Base-by-base conservation (phyloP, 2,888 invertebrate genomes). In the Aspidiotus rigidus region DNA sequence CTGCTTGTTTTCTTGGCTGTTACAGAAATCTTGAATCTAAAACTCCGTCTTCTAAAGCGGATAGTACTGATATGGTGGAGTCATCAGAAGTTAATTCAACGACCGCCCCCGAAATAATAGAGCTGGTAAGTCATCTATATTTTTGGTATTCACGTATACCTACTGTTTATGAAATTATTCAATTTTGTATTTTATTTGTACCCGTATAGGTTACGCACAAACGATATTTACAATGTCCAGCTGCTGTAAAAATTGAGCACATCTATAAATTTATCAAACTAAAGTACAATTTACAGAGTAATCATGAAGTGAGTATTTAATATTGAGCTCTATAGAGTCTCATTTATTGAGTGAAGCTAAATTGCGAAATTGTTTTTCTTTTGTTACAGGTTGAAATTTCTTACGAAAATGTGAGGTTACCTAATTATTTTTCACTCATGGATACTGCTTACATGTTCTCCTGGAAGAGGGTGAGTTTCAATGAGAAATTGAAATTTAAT, bases 361-460 rank as follows among this genome's bases (percentile, higher is more conserved):
- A 10, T 59, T 13, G 8, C 17, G 6, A 8, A 59, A 28, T 59
- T 28, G 16, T 7, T 28, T 28, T 28, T 59, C 28, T 28, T 59
- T 39, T 62, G 28, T 62, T 62, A 40, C 42, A 56, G 62, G 71
- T 72, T 42, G 70, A 72, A 42, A 42, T 72, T 9, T 64, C 61
- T 16, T 71, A 70, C 39, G 63, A 72, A 64, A 72, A 72, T 69
- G 42, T 66, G 54, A 63, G 64, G 66, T 49, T 72, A 54, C 70
- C 71, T 11, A 69, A 70, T 60, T 62, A 67, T 13, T 69, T 72
- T 15, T 70, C 72, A 1, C 15, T 88, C 41, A 85, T 88, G 81
- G 88, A 88, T 76, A 79, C 88, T 40, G 86, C 87, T 70, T 87
- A 87, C 76, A 86, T 87, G 73, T 87, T 86, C 78, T 81, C 83